These are phyloP conservation scores for Mugil cephalus DNA, from an alignment of 2,113 vertebrate genomes.

Conservation along the genomic window DNA sequence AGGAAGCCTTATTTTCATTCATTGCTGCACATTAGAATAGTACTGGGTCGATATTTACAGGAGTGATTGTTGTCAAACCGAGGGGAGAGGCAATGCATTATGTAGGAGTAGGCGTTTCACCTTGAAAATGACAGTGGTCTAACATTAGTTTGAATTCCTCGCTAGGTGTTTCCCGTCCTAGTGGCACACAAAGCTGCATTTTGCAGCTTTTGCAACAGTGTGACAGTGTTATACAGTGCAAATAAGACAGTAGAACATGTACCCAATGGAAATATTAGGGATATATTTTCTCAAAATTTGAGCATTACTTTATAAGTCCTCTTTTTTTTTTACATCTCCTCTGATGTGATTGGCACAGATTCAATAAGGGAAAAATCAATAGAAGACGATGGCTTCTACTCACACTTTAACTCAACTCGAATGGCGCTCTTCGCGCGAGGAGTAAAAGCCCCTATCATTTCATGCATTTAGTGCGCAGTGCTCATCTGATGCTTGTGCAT, in stretches of 20 bases:
- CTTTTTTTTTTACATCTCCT: constrained; percentile 15
- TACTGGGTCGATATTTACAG: constrained; percentile 61
- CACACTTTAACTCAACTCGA: constrained; percentile 20
- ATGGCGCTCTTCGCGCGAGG: background rate
- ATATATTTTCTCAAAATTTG: constrained; percentile 10
- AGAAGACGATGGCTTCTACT: constrained; percentile 32
- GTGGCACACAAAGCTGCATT: constrained; percentile 22
- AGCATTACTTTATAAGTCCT: constrained; percentile 1
- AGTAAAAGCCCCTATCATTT: constrained; percentile 24
- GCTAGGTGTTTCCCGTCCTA: constrained; percentile 8
- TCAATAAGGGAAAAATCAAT: constrained; percentile 50
- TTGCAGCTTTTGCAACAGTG: background rate
- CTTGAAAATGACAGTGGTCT: constrained; percentile 42
- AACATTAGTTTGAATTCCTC: constrained; percentile 33
- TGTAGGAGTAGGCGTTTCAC: constrained; percentile 61
- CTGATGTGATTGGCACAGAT: background rate
- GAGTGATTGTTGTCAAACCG: constrained; percentile 64
- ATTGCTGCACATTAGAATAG: constrained; percentile 66
- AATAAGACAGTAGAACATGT: constrained; percentile 6
- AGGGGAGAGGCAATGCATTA: constrained; percentile 64
- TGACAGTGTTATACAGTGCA: background rate
- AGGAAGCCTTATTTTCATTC: constrained; percentile 70
- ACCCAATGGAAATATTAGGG: constrained; percentile 7
- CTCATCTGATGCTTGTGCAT: constrained; percentile 16
- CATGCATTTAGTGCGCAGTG: constrained; percentile 11